Conservation (phyloP, 2,113 vertebrate species). For the Bettongia penicillata region DNA sequence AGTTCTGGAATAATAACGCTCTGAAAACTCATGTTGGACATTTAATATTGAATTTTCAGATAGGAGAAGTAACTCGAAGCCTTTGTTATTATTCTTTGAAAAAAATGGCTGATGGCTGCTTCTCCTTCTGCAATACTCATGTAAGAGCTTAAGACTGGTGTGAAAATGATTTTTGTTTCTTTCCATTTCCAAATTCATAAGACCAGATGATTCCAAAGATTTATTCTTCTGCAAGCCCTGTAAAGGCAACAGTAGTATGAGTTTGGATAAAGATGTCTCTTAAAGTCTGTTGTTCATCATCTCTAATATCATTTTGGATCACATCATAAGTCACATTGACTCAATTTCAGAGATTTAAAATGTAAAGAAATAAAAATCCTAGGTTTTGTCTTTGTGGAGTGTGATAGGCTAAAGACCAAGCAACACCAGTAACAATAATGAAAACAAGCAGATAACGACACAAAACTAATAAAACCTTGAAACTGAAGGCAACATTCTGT, state of each 20-base stretch:
- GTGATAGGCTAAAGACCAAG: too few species aligned
- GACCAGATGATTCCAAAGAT: neutral
- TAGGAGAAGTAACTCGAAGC: neutral
- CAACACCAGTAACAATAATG: too few species aligned
- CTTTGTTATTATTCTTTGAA: neutral
- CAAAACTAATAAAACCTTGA: too few species aligned
- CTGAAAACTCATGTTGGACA: neutral
- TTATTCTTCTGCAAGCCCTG: neutral
- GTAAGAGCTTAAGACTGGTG: neutral
- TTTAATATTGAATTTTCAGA: neutral
- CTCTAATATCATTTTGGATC: neutral
- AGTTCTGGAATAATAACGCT: neutral
- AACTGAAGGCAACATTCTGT: too few species aligned
- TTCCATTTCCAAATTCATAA: neutral
- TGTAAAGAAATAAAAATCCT: neutral
- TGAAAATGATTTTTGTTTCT: neutral
- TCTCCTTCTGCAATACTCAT: neutral
- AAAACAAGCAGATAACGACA: too few species aligned
- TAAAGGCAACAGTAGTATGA: neutral
- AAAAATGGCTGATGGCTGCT: neutral
- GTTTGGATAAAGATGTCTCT: neutral
- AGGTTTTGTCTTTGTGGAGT: neutral
- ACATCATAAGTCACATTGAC: neutral
- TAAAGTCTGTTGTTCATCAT: neutral
- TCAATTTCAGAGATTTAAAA: neutral